Base-by-base conservation (phyloP, 2,113 vertebrate species). In the Haemorhous mexicanus region DNA sequence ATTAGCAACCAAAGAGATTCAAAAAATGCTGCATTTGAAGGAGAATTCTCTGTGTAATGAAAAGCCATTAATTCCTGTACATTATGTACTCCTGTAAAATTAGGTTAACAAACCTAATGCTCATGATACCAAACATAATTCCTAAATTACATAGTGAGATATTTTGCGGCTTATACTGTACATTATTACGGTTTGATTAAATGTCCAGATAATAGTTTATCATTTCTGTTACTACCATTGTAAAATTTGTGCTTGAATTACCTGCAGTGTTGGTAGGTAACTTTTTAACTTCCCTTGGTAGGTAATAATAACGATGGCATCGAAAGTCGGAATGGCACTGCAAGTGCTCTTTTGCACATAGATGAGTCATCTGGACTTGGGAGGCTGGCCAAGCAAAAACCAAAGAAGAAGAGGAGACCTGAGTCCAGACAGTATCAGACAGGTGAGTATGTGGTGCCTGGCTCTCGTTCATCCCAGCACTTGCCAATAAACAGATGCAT, bases 341-440 rank as follows among this genome's bases (percentile, higher is more conserved):
- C 99, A 81, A 99, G 99, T 94, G 99, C 99, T 35, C 98, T 99
- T 95, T 98, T 99, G 96, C 99, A 99, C 98, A 99, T 99, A 85
- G 99, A 99, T 91, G 99, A 99, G 94, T 99, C 99, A 39, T 98
- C 98, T 73, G 98, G 98, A 21, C 98, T 98, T 12, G 98, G 98
- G 84, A 99, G 99, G 94, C 97, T 99, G 95, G 98, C 97, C 74
- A 98, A 98, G 95, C 99, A 99, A 93, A 99, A 99, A 96, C 98
- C 98, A 98, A 99, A 99, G 97, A 99, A 98, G 96, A 99, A 96
- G 95, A 99, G 99, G 96, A 98, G 99, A 79, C 98, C 98, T 18
- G 99, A 99, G 96, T 99, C 99, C 37, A 98, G 99, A 85, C 99
- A 99, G 95, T 99, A 99, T 95, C 99, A 99, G 97, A 99, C 99